Conservation (phyloP, 1,140 invertebrate species). For the Dufourea novaeangliae region DNA sequence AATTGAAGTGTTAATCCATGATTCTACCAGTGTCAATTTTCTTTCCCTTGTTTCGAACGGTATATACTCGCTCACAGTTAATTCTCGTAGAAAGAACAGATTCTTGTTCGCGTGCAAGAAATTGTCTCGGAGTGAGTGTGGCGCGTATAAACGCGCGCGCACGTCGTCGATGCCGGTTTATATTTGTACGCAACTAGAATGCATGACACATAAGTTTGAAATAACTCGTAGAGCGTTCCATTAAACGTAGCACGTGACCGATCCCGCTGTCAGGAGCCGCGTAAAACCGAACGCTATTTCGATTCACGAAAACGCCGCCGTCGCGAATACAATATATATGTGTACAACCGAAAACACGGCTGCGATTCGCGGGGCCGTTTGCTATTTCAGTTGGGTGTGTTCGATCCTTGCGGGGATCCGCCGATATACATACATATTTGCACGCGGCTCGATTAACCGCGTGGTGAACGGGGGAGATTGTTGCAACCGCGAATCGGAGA, state of each 20-base stretch:
- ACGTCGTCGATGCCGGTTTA: slow-evolving; percentile 38
- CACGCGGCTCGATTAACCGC: slow-evolving; percentile 32
- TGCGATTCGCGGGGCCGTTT: slow-evolving; percentile 28
- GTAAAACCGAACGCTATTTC: slow-evolving; percentile 63
- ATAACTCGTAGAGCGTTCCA: slow-evolving; percentile 70
- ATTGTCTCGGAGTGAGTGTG: neutral
- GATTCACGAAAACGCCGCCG: slow-evolving; percentile 53
- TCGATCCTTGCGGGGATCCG: slow-evolving; percentile 34
- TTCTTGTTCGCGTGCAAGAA: neutral
- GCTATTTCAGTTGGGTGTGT: slow-evolving; percentile 45
- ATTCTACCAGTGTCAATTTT: neutral
- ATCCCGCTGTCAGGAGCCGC: slow-evolving; percentile 62
- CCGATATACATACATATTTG: slow-evolving; percentile 33
- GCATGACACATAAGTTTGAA: slow-evolving; percentile 70
- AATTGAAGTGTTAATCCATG: too few relatives aligned
- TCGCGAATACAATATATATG: slow-evolving; percentile 29
- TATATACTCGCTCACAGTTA: too few relatives aligned
- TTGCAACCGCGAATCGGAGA: too few relatives aligned
- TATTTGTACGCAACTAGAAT: slow-evolving; percentile 71
- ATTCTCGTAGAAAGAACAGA: neutral
- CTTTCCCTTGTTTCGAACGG: neutral
- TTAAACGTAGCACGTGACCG: slow-evolving; percentile 68
- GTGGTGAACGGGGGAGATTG: neutral
- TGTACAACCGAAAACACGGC: slow-evolving; percentile 34
- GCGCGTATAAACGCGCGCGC: slow-evolving; percentile 1